Base-by-base conservation (phyloP, 2,113 vertebrate species). In the Ploceus nigricollis region DNA sequence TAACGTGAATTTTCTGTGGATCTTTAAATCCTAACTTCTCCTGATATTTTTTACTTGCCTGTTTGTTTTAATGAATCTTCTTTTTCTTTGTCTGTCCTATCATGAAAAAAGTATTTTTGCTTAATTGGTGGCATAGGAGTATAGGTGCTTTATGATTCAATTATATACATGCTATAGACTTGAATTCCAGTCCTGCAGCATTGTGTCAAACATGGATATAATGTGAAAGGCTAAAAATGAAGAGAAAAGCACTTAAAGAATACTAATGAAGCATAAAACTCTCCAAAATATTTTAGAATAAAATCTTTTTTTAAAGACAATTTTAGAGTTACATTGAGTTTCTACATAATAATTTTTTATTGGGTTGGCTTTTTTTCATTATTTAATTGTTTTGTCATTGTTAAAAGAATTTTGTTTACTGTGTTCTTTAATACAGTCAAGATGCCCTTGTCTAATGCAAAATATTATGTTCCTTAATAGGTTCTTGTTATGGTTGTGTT, bases 171-270 rank as follows among this genome's bases (percentile, higher is more conserved):
- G 13, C 15, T 73, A 3, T 30, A 58, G 57, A 44, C 48, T 84
- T 92, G 82, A 81, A 66, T 94, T 94, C 39, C 10, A 54, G 70
- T 51, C 40, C 50, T 94, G 27, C 19, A 94, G 83, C 48, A 93
- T 96, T 96, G 54, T 85, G 68, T 35, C 39, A 94, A 77, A 84
- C 54, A 88, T 60, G 69, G 69, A 80, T 96, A 77, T 77, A 87
- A 48, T 79, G 47, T 51, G 71, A 95, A 94, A 93, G 63, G 87
- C 48, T 84, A 84, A 90, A 96, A 96, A 92, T 65, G 69, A 92
- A 90, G 82, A 95, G 75, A 94, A 85, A 97, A 94, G 39, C 31
- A 57, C 24, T 73, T 77, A 64, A 94, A 95, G 69, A 96, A 92
- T 95, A 66, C 7, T 7, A 64, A 65, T 71, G 63, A 96, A 95